These are phyloP conservation scores for Halcyon malimbica DNA, from an alignment of 2,113 vertebrate genomes.

Conservation along the genomic window DNA sequence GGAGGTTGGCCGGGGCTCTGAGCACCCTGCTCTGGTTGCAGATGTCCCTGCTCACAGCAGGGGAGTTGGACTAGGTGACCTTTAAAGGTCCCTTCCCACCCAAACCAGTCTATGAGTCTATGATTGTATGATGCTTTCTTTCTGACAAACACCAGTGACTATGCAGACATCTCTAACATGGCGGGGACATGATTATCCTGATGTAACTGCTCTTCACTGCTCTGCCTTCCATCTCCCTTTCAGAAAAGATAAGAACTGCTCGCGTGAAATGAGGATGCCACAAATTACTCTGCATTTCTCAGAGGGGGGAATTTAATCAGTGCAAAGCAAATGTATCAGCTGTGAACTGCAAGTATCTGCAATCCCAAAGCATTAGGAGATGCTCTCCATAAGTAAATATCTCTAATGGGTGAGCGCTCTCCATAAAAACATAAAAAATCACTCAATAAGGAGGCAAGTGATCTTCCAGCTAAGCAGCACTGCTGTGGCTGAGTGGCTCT, in stretches of 20 bases:
- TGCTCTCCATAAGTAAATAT: background rate
- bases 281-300: background rate
- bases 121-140: background rate
- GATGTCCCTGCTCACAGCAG: background rate
- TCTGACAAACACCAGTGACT: background rate
- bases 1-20: background rate
- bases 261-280: background rate
- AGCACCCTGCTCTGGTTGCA: background rate
- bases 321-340: background rate
- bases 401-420: background rate
- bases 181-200: background rate
- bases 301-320: background rate
- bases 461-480: background rate
- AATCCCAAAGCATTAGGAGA: background rate
- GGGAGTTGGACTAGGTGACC: background rate
- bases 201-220: background rate
- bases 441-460: background rate
- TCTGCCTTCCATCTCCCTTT: background rate
- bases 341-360: accelerated
- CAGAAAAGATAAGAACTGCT: background rate
- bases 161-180: accelerated
- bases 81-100: background rate
- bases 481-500: background rate
- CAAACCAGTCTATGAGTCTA: background rate
- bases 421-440: background rate